Percentiles rank a stretch among this genome's conserved stretches.
Evolutionary conservation across 2,888 invertebrate species (phyloP).

Genomic region (Drosophila quasianomalipes): DNA sequence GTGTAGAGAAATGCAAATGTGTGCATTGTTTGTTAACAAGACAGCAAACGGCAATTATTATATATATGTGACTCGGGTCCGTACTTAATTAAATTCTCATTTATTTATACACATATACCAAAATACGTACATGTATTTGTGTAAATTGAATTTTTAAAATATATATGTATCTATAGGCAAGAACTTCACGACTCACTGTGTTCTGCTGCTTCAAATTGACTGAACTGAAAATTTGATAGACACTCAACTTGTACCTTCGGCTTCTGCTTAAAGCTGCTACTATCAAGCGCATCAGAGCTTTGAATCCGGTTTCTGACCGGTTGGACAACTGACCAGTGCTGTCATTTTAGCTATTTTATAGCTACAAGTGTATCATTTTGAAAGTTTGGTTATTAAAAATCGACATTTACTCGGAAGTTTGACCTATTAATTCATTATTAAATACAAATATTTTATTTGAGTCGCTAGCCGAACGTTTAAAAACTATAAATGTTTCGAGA

Average conservation of each 20-base stretch:
- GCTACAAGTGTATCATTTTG: neutral
- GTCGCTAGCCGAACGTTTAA: neutral
- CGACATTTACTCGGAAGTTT: neutral
- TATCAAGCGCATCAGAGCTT: constrained; percentile 39
- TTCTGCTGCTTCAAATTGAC: constrained; percentile 32
- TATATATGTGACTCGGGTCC: neutral
- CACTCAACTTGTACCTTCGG: constrained; percentile 35
- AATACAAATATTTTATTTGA: neutral
- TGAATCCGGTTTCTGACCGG: constrained; percentile 26
- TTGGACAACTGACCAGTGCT: constrained; percentile 1
- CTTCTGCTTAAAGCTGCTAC: constrained; percentile 15
- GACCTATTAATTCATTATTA: neutral
- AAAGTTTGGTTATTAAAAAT: neutral
- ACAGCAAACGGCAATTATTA: neutral
- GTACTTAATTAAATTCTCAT: neutral
- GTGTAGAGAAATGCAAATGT: neutral
- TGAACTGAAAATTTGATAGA: constrained; percentile 19
- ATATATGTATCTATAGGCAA: constrained; percentile 3
- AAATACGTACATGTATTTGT: constrained; percentile 1
- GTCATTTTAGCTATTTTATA: neutral
- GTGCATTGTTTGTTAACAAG: neutral
- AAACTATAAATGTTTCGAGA: neutral
- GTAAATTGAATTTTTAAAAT: constrained; percentile 7
- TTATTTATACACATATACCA: neutral
- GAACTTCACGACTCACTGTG: constrained; percentile 12